Evolutionary conservation across 2,888 invertebrate genomes (phyloP).

Genomic region (Sabatieria punctata): DNA sequence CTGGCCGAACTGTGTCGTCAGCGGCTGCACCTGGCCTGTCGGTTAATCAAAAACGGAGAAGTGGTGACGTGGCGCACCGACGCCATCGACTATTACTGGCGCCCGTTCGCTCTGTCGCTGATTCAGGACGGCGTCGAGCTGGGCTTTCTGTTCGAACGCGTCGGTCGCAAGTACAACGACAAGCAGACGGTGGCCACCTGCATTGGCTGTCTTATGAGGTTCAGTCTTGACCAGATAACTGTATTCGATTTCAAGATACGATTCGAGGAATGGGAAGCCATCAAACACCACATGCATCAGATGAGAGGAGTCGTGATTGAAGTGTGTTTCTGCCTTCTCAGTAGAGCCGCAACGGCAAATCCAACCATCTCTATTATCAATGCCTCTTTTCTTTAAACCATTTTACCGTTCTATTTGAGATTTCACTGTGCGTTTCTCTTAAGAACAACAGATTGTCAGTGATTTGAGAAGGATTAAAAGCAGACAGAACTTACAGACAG

Average conservation of each 20-base stretch:
- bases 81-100: constrained; percentile 9
- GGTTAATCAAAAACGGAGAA: neutral
- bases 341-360: no score
- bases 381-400: no score
- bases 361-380: no score
- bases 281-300: constrained; percentile 7
- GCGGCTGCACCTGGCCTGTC: neutral
- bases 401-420: no score
- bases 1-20: neutral
- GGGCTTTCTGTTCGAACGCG: constrained; percentile 8
- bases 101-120: constrained; percentile 5
- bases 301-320: neutral
- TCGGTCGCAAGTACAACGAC: constrained; percentile 10
- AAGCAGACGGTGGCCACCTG: constrained; percentile 9
- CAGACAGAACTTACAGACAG: no score
- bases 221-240: constrained; percentile 5
- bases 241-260: constrained; percentile 8
- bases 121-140: constrained; percentile 7
- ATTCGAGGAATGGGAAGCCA: constrained; percentile 8
- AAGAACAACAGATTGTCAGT: no score
- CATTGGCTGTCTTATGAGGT: constrained; percentile 3
- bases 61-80: constrained; percentile 4
- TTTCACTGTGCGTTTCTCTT: no score
- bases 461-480: no score
- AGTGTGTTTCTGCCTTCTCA: no score